Base-by-base conservation (phyloP, 92 coral and sea anemone genomes). In the Scolanthus callimorphus region DNA sequence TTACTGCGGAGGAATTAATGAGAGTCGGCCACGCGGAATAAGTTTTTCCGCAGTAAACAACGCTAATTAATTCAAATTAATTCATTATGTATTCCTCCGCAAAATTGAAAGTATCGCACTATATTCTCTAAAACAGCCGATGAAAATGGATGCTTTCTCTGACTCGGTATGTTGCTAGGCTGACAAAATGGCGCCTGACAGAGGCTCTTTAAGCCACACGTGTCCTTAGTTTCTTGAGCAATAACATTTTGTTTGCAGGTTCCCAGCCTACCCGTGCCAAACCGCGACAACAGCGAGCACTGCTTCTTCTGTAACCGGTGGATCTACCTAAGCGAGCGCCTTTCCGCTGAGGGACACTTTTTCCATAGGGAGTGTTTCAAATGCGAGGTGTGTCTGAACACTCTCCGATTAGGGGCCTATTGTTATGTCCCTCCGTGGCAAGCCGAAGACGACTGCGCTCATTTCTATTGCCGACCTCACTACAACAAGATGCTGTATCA, bases 281-380 rank as follows among this genome's bases (percentile, higher is more conserved):
- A 50, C 15, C 76, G 73, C 62, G 89, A 85, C 51, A 67, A 76
- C 23, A 92, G 98, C 58, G 98, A 84, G 45, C 91, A 88, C 52
- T 92, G 98, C 45, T 83, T 84, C 76, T 92, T 92, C 74, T 92
- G 98, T 43, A 75, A 77, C 31, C 82, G 91, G 1, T 81, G 82
- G 27, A 83, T 92, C 29, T 92, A 84, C 58, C 85, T 92, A 47
- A 88, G 84, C 80, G 98, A 92, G 61, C 76, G 96, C 45, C 50
- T 92, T 29, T 92, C 98, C 2, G 98, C 96, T 10, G 98, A 92
- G 72, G 98, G 98, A 1, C 96, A 83, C 72, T 92, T 92, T 57
- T 92, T 92, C 73, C 98, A 92, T 65, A 85, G 98, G 25, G 96
- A 92, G 43, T 92, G 98, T 39, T 92, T 92, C 79, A 86, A 80